Percentiles rank a stretch among this genome's conserved stretches.
These are phyloP conservation scores for Thymelicus acteon DNA, from an alignment of 2,888 invertebrate genomes.

Conservation along the genomic window DNA sequence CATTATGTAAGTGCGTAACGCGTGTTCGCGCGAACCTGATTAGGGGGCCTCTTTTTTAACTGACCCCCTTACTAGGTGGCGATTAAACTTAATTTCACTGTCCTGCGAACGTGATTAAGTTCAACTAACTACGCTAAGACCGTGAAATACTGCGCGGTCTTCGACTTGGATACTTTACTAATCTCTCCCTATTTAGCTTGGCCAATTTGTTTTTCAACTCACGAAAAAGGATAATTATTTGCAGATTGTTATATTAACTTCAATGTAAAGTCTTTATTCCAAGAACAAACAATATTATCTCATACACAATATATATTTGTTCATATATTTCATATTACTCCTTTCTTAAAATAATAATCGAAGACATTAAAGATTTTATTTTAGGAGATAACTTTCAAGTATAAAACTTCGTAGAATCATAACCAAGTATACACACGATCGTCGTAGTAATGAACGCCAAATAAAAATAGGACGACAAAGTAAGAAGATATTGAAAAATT, in stretches of 20 bases:
- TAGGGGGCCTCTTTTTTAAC: constrained; percentile 83
- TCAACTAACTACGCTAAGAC: constrained; percentile 37
- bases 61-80: constrained; percentile 79
- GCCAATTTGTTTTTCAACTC: not conserved
- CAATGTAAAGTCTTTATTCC: not conserved
- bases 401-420: not conserved
- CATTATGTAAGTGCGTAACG: constrained; percentile 85
- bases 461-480: constrained; percentile 34
- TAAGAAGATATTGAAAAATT: constrained; percentile 38
- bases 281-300: too few relatives aligned
- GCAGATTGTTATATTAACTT: too few relatives aligned
- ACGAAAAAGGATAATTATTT: not conserved
- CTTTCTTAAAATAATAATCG: too few relatives aligned
- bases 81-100: constrained; percentile 82
- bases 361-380: too few relatives aligned
- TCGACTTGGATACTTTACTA: constrained; percentile 23
- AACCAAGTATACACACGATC: constrained; percentile 27
- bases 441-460: constrained; percentile 34
- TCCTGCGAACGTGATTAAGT: constrained; percentile 64
- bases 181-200: not conserved
- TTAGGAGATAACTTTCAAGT: not conserved
- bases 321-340: too few relatives aligned
- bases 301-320: too few relatives aligned
- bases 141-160: constrained; percentile 36
- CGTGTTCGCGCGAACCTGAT: constrained; percentile 84